A percentile compares a stretch with the other conserved stretches of the same genome.
These are phyloP conservation scores for Diadumene lineata DNA, from an alignment of 92 coral and sea anemone genomes.

Conservation along the genomic window DNA sequence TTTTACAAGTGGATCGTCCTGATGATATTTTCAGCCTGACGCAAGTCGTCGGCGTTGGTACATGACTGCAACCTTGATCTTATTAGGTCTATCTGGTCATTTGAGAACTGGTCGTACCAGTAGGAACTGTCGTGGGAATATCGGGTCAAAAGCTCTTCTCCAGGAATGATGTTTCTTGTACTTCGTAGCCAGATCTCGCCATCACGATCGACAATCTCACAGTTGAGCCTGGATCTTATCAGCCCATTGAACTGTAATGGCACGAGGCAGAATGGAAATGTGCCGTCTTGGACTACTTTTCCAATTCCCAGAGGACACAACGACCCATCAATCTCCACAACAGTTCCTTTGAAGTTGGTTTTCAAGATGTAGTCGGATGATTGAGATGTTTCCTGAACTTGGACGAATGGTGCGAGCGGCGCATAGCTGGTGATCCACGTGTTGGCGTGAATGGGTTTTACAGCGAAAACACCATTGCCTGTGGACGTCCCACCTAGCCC, in stretches of 20 bases:
- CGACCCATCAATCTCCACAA: conserved; percentile 14
- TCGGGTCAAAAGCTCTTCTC: conserved; percentile 38
- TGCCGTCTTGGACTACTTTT: conserved; percentile 16
- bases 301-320: conserved; percentile 20
- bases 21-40: no score
- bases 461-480: conserved; percentile 14
- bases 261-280: conserved; percentile 25
- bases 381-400: background rate
- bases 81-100: no score
- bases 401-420: background rate
- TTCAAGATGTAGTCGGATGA: conserved; percentile 12
- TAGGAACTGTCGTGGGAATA: conserved; percentile 29
- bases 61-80: no score
- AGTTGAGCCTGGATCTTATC: conserved; percentile 17
- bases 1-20: no score
- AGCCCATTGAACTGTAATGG: conserved; percentile 13
- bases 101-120: conserved; percentile 25
- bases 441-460: conserved; percentile 5
- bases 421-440: conserved; percentile 24
- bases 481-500: conserved; percentile 17
- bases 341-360: conserved; percentile 8
- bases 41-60: no score
- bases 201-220: conserved; percentile 24
- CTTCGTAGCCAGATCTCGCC: conserved; percentile 36
- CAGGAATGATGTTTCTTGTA: conserved; percentile 22